Evolutionary conservation across 2,113 vertebrate species (phyloP), one percentile per base, ranked within the genome.

Genomic region (Chamaetylas fuelleborni): DNA sequence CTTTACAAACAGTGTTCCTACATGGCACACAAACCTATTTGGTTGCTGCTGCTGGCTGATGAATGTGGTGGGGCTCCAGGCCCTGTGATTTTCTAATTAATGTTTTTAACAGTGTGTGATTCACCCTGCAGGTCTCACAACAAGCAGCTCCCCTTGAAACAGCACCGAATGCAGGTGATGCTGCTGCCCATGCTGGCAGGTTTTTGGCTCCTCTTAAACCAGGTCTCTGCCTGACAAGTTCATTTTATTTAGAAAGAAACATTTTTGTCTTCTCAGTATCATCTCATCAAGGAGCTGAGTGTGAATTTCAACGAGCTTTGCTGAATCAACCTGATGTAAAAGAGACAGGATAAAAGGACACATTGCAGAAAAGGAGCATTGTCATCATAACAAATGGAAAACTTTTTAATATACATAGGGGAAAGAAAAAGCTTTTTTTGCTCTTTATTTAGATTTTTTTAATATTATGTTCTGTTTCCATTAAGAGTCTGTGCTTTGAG

Each of bases 211-310:
- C 45, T 81, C 64, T 83, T 86, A 60, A 83, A 58, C 33, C 48
- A 38, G 31, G 24, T 73, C 64, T 86, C 45, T 85, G 31, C 56
- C 62, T 93, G 92, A 88, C 38, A 88, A 77, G 51, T 86, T 86
- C 3, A 54, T 92, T 86, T 77, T 58, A 57, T 74, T 91, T 70
- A 76, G 64, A 54, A 78, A 65, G 71, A 86, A 81, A 11, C 5
- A 5, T 17, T 69, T 13, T 48, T 71, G n/a, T 67, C 86, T 62
- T 70, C 40, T 83, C 58, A 57, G 62, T 50, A 38, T 18, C 45
- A 64, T 65, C 71, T 69, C 33, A 4, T 64, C 4, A 31, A 88
- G 65, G 47, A 91, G 31, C 64, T 88, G 66, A 50, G 38, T 5
- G 33, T 47, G 54, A 57, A 57, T 66, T 8, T 1, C 62, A 45